A percentile compares a stretch with the other conserved stretches of the same genome.
Conservation (phyloP, 2,888 invertebrate species). For the Heliconius charithonia region DNA sequence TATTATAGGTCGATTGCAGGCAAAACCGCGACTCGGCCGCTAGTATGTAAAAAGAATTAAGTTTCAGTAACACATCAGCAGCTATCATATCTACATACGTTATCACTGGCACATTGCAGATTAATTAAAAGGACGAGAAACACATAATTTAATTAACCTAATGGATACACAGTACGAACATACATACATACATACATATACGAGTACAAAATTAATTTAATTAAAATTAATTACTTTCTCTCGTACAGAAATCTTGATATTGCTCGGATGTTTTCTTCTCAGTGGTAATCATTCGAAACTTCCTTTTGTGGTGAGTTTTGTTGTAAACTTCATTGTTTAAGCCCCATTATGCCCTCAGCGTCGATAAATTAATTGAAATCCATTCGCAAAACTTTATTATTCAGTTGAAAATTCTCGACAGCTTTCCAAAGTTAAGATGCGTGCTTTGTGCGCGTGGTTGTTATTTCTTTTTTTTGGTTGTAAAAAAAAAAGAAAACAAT, state of each 20-base stretch:
- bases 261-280: constrained; percentile 9
- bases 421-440: constrained; percentile 29
- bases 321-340: constrained; percentile 59
- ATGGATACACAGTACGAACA: neutral
- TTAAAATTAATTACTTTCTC: constrained; percentile 13
- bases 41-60: neutral
- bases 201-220: constrained; percentile 1
- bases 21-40: no score
- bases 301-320: constrained; percentile 46
- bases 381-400: constrained; percentile 57
- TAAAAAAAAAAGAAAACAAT: neutral
- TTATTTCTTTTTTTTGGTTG: constrained; percentile 19
- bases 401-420: constrained; percentile 37
- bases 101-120: neutral
- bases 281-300: constrained; percentile 31
- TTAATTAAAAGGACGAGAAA: neutral
- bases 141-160: constrained; percentile 1
- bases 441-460: constrained; percentile 17
- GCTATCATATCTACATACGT: neutral
- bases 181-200: neutral
- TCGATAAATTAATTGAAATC: constrained; percentile 72
- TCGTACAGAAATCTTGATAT: constrained; percentile 23
- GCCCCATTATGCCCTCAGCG: constrained; percentile 62
- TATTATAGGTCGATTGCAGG: no score
- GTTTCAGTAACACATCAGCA: neutral